Base-by-base conservation (phyloP, 2,797 vertebrate genomes). In the Benthosema pterotum region DNA sequence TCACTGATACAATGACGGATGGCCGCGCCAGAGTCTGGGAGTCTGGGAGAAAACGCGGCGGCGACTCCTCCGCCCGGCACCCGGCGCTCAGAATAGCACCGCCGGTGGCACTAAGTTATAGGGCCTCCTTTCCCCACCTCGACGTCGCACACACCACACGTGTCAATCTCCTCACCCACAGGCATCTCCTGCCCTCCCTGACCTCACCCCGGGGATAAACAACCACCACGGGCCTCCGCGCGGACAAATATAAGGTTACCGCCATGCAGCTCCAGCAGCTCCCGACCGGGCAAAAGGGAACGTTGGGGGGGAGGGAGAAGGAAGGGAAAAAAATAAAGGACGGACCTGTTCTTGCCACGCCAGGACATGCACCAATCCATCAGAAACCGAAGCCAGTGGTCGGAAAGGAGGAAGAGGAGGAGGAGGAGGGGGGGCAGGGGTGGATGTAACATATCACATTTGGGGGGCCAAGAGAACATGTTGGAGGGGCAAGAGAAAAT, bases 311-410 rank as follows among this genome's bases (percentile, higher is more conserved):
- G n/a, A n/a, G n/a, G n/a, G n/a, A n/a, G n/a, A n/a, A 22, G 54
- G 52, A 25, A 62, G 71, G 52, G 74, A 77, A 80, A 59, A 79
- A 60, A 69, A 84, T 77, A 79, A 64, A 46, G 47, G 2, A 50
- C 55, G 78, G 28, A 51, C 71, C 52, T 17, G 56, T 82, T 79
- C 32, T 38, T 42, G 42, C 49, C 25, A 63, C 60, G 48, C 25
- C 25, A 56, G 78, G 66, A 71, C 47, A n/a, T n/a, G n/a, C n/a
- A 42, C 48, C 64, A 80, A 83, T 90, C 82, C 74, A 86, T 89
- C 85, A 80, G 87, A 84, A 83, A 90, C 84, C 61, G 15, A 77
- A 80, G 63, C 81, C 62, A 52, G 13, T 7, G 1, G 45, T n/a
- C 12, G 45, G 45, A 13, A 11, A 47, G 69, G 32, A 14, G 56